phyloP scores from a whole-genome alignment of 2,888 invertebrate species.

The Leistus spinibarbis region DNA sequence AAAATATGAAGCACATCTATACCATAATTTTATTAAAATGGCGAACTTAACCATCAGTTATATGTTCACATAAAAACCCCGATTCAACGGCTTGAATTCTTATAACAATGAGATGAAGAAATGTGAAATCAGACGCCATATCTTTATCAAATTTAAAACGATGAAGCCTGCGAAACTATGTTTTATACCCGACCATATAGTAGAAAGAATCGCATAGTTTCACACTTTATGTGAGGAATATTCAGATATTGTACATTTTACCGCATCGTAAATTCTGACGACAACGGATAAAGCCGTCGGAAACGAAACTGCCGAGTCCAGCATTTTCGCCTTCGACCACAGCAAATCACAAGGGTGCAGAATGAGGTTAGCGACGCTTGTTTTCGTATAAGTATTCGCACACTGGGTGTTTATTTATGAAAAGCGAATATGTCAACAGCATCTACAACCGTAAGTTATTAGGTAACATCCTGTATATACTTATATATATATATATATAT shows the following conservation, averaged over 20 bases:
- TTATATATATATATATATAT: too few relatives aligned
- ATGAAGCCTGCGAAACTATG: background rate
- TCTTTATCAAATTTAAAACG: background rate
- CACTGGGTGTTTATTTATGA: background rate
- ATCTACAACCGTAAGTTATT: too few relatives aligned
- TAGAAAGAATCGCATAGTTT: background rate
- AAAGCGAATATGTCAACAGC: too few relatives aligned
- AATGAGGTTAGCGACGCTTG: background rate
- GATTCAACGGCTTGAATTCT: too few relatives aligned
- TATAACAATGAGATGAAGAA: too few relatives aligned
- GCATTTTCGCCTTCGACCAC: background rate
- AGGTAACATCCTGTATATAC: too few relatives aligned
- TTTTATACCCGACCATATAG: background rate
- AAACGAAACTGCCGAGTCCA: background rate
- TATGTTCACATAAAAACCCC: background rate
- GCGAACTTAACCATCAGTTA: background rate
- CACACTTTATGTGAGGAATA: background rate
- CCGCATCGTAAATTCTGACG: constrained; percentile 2
- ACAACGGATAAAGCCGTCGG: background rate
- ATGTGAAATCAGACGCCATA: background rate
- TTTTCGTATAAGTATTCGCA: background rate
- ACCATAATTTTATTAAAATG: background rate
- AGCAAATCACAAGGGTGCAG: background rate
- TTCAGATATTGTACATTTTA: constrained; percentile 3
- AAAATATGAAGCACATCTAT: background rate